A percentile compares a stretch with the other conserved stretches of the same genome.
These are phyloP conservation scores for Myotis findleyi DNA, from an alignment of 2,797 vertebrate species.

Conservation along the genomic window DNA sequence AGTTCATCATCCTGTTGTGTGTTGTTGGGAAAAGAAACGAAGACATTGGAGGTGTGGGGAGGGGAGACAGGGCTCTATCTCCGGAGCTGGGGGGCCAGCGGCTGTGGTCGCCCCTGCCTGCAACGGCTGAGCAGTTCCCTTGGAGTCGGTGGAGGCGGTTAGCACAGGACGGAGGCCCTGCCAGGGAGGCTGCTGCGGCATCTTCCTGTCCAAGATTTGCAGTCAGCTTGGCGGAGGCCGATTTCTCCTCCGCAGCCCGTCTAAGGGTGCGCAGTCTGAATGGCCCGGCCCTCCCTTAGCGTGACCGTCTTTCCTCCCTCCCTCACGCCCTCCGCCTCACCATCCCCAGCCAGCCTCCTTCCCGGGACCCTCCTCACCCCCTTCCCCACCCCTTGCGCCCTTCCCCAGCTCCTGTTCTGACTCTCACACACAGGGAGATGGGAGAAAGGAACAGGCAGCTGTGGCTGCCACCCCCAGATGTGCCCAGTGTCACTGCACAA, in stretches of 20 bases:
- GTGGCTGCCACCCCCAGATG: not conserved
- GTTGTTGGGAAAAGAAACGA: not conserved
- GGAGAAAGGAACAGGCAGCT: not conserved
- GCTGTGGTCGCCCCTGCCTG: fast-evolving
- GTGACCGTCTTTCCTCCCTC: not conserved
- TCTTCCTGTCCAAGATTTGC: not conserved
- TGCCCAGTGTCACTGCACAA: not conserved
- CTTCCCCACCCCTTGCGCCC: fast-evolving
- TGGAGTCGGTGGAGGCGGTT: not conserved
- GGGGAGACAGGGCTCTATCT: not conserved
- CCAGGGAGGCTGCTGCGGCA: fast-evolving
- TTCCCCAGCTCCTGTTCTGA: not conserved
- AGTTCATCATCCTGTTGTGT: not conserved
- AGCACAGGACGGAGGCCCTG: not conserved
- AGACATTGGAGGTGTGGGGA: no score
- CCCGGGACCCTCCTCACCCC: no score
- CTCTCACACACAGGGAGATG: fast-evolving
- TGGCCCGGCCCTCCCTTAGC: not conserved
- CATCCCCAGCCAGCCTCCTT: not conserved
- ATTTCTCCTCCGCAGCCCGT: not conserved
- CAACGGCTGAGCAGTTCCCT: fast-evolving
- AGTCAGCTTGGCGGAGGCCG: not conserved
- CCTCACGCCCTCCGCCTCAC: no score
- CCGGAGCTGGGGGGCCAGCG: not conserved
- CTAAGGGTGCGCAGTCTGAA: not conserved